phyloP scores from a whole-genome alignment of 1,140 invertebrate genomes.

The Triops cancriformis region DNA sequence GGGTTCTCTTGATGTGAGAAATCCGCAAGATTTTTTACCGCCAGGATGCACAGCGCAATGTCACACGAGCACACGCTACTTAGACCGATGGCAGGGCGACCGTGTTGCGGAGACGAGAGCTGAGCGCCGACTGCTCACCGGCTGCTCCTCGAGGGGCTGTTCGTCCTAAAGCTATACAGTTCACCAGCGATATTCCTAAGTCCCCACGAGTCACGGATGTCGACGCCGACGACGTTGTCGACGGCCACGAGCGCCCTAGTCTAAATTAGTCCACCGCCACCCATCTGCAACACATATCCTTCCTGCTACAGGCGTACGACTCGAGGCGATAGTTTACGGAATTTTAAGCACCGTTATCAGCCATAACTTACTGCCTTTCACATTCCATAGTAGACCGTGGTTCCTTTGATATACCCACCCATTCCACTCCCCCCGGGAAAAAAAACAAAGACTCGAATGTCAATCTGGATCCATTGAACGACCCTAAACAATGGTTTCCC shows the following conservation, averaged over 20 bases:
- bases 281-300: slow-evolving; percentile 13
- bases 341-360: slow-evolving; percentile 6
- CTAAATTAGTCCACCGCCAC: background rate
- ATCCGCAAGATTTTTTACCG: background rate
- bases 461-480: slow-evolving; percentile 4
- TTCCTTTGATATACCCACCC: background rate
- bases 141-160: background rate
- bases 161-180: background rate
- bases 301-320: background rate
- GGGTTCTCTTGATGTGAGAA: background rate
- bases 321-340: background rate
- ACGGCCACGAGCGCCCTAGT: background rate
- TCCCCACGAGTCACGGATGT: background rate
- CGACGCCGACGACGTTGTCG: background rate
- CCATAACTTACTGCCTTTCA: slow-evolving; percentile 10
- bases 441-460: background rate
- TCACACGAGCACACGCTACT: background rate
- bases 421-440: background rate
- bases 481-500: background rate
- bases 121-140: background rate
- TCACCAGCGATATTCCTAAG: background rate
- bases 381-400: background rate
- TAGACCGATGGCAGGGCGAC: background rate
- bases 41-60: too few species aligned
- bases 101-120: background rate